Evolutionary conservation across 2,113 vertebrate genomes (phyloP), one percentile per base, ranked within the genome.

Genomic region (Sialia sialis): DNA sequence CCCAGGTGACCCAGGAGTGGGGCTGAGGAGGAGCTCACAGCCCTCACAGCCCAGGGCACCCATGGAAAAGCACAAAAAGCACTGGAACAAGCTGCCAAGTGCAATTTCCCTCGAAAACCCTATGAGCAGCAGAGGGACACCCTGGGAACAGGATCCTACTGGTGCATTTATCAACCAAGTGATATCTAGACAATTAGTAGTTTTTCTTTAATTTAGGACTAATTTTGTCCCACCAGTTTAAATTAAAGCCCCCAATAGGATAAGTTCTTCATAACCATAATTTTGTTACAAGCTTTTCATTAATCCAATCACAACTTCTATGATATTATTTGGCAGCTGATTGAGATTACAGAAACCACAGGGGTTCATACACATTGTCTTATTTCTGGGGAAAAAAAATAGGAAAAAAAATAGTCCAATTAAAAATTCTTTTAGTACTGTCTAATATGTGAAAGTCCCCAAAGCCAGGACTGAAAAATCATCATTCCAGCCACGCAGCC

Each of bases 211-310:
- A 97, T 94, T 97, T 92, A 96, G 83, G 91, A 94, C 90, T 88
- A 97, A 97, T 97, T 97, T 97, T 96, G 84, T 92, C 93, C 94
- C 93, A 82, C 80, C 70, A 87, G 83, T 86, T 97, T 93, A 96
- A 96, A 97, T 59, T 89, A 88, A 95, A 95, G 85, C 83, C 94
- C 93, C 96, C 92, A 66, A 94, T 79, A 97, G 96, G 51, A 96
- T 96, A 70, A 93, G 97, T 97, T 95, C 75, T 91, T 97, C 87
- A 72, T 78, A 93, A 94, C 75, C 82, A 76, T 97, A 93, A 97
- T 98, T 97, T 97, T 97, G 89, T 95, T 97, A 97, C 92, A 96
- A 96, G 95, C 73, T 97, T 97, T 98, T 97, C 97, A 98, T 97
- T 98, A 97, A 97, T 97, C 93, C 95, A 97, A 87, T 97, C 89